A percentile compares a stretch with the other conserved stretches of the same genome.
phyloP scores from a whole-genome alignment of 2,797 vertebrate species.

The Antennarius maculatus region DNA sequence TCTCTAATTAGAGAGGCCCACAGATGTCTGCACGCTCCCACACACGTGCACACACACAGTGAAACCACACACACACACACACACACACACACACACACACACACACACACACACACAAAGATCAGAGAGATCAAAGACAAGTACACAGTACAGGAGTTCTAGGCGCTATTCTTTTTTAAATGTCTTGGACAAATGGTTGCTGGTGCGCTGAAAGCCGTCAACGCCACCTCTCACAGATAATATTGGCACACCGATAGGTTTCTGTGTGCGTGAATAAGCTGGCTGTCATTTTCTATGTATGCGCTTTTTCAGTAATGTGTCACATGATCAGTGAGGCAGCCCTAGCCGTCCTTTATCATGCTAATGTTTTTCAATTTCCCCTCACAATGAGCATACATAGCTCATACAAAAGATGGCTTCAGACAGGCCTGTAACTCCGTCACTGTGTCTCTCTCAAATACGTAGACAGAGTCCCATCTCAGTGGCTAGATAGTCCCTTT shows the following conservation, averaged over 20 bases:
- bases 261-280: conserved; percentile 70
- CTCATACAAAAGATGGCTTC: conserved; percentile 86
- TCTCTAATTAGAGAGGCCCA: conserved; percentile 80
- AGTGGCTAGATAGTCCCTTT: conserved; percentile 74
- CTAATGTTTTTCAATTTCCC: conserved; percentile 84
- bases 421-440: conserved; percentile 67
- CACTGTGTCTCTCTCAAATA: conserved; percentile 50
- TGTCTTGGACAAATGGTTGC: conserved; percentile 46
- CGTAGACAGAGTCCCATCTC: conserved; percentile 63
- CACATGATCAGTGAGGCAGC: conserved; percentile 81
- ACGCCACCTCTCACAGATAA: conserved; percentile 62
- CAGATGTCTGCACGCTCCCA: conserved; percentile 60
- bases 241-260: conserved; percentile 67
- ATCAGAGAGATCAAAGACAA: conserved; percentile 67
- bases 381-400: conserved; percentile 87
- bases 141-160: conserved; percentile 51
- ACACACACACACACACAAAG: conserved; percentile 39
- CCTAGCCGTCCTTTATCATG: conserved; percentile 90
- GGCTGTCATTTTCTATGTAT: conserved; percentile 80
- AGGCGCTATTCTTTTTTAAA: conserved; percentile 34
- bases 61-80: conserved; percentile 26
- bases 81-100: conserved; percentile 40
- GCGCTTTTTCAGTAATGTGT: conserved; percentile 80
- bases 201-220: conserved; percentile 50
- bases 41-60: conserved; percentile 34